A percentile compares a stretch with the other conserved stretches of the same genome.
Evolutionary conservation across 2,797 vertebrate species (phyloP).

Genomic region (Leuciscus waleckii): DNA sequence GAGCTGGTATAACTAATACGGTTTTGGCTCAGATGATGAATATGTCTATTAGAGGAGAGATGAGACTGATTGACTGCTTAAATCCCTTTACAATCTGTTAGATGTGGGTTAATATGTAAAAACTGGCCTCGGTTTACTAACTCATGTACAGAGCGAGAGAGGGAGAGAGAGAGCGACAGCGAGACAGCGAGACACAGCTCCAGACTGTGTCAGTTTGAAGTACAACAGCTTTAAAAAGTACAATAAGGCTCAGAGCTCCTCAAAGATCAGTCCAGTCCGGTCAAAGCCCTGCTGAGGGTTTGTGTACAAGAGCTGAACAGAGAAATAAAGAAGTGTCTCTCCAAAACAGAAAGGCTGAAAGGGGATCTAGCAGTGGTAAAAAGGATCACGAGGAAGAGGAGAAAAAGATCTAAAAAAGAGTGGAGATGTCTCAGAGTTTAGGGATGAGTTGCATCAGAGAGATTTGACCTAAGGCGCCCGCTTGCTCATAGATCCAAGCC

Average conservation of each 20-base stretch:
- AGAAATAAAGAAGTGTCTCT: constrained; percentile 35
- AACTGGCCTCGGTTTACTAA: constrained; percentile 17
- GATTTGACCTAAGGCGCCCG: neutral
- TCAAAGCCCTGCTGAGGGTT: constrained; percentile 28
- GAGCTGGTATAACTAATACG: constrained; percentile 36
- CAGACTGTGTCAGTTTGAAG: constrained; percentile 22
- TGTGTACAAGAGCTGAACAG: constrained; percentile 37
- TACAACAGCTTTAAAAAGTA: constrained; percentile 22
- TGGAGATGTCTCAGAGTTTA: constrained; percentile 16
- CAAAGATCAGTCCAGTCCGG: constrained; percentile 31
- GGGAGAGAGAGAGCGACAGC: neutral
- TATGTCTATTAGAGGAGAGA: constrained; percentile 35
- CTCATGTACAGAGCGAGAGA: neutral
- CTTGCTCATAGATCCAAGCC: neutral
- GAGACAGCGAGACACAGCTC: neutral
- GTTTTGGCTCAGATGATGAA: constrained; percentile 34
- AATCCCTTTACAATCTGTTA: constrained; percentile 49
- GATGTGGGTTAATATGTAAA: constrained; percentile 15
- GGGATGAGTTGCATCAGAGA: constrained; percentile 20
- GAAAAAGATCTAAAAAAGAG: neutral
- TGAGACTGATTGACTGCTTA: constrained; percentile 40
- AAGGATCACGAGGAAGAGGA: constrained; percentile 18
- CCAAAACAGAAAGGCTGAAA: constrained; percentile 19
- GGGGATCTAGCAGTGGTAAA: neutral
- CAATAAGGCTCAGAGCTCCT: constrained; percentile 20